Evolutionary conservation across 2,888 invertebrate genomes (phyloP).

Genomic region (Himalopsyche kuldschensis): DNA sequence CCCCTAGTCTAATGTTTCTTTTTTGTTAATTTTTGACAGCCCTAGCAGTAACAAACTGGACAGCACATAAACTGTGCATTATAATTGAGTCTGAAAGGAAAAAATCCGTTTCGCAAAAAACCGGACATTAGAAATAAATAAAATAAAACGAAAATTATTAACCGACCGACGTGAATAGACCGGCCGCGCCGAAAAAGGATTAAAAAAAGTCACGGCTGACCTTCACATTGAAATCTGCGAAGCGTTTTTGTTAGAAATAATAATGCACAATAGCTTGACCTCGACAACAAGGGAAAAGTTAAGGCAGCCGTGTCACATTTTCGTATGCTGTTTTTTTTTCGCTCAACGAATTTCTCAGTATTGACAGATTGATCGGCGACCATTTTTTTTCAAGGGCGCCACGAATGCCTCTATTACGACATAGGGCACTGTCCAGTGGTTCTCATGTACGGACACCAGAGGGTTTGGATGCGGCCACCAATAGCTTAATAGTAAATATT

Average conservation of each 20-base stretch:
- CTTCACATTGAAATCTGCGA: conserved; percentile 5
- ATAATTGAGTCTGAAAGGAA: background rate
- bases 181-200: background rate
- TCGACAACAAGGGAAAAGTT: conserved; percentile 26
- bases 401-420: too few species aligned
- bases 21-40: too few species aligned
- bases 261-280: conserved; percentile 19
- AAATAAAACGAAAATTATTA: background rate
- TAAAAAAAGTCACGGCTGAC: background rate
- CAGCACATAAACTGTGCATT: too few species aligned
- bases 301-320: background rate
- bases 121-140: background rate
- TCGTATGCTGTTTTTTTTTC: background rate
- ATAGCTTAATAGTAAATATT: too few species aligned
- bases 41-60: too few species aligned
- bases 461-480: too few species aligned
- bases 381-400: too few species aligned
- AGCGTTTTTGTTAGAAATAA: background rate
- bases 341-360: background rate
- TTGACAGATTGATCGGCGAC: background rate
- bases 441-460: too few species aligned
- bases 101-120: background rate
- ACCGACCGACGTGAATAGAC: background rate
- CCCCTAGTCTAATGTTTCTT: too few species aligned
- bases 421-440: too few species aligned